phyloP scores from a whole-genome alignment of 2,888 invertebrate species.

The Spisula subtruncata region DNA sequence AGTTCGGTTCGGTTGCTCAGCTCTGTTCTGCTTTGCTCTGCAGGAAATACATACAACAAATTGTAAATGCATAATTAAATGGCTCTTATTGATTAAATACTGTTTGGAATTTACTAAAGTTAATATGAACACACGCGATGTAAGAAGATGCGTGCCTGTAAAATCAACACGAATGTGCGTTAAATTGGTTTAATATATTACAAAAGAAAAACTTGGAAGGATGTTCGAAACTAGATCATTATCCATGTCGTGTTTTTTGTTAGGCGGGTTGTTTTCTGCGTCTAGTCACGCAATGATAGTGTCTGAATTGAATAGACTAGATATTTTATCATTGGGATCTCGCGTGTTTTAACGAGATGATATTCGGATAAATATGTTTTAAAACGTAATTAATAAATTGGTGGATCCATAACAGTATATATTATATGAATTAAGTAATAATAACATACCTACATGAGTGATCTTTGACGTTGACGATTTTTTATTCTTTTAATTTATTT shows the following conservation, averaged over 20 bases:
- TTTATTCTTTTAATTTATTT: too few relatives aligned
- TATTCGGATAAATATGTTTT: constrained; percentile 20
- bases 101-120: too few relatives aligned
- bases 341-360: constrained; percentile 38
- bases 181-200: background rate
- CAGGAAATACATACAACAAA: too few relatives aligned
- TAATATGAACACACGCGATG: too few relatives aligned
- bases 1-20: too few relatives aligned
- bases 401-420: background rate
- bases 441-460: background rate
- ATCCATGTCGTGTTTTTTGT: background rate
- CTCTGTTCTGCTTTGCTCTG: too few relatives aligned
- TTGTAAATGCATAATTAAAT: too few relatives aligned
- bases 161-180: constrained; percentile 3
- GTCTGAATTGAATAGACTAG: background rate
- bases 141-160: too few relatives aligned
- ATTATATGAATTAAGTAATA: background rate
- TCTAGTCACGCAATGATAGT: background rate
- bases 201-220: background rate
- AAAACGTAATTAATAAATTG: constrained; percentile 14
- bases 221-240: background rate
- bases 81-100: too few relatives aligned
- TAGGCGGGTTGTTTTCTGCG: background rate
- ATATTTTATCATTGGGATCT: constrained; percentile 28
- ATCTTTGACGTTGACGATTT: background rate